Evolutionary conservation across 1,140 invertebrate genomes (phyloP), one percentile per base, ranked within the genome.

Genomic region (Zaprionus ghesquierei): DNA sequence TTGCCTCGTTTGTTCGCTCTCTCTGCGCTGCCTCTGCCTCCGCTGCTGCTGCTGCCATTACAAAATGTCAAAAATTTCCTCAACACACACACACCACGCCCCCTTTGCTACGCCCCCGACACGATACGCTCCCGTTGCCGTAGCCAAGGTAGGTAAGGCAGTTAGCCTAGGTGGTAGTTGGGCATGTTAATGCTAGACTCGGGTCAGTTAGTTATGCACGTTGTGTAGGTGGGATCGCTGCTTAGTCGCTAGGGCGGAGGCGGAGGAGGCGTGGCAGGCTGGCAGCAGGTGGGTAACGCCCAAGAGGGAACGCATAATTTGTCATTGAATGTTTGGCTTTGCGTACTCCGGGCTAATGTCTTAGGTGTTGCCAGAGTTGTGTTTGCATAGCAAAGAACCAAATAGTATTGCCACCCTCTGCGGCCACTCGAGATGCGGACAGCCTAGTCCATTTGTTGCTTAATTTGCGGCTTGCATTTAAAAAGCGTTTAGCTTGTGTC

Each of bases 311-410:
- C 80, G 77, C 81, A 89, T 76, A 89, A 89, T 89, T 89, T 89
- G 85, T 89, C 85, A 89, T 85, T 89, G 85, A 89, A 81, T 89
- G 85, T 85, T 87, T 89, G 85, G 68, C 50, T 78, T 77, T 29
- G 27, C 27, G 27, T 5, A 29, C 27, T 5, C 1, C 5, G 49
- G 53, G 62, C 41, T 90, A 86, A 78, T 77, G 75, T 86, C 69
- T 73, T 71, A 86, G 75, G 76, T 90, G 81, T 78, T 73, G 71
- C 58, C 69, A 41, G 13, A 29, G 3, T n/a, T 41, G 35, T 90
- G 74, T 87, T 77, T 68, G 63, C 56, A 38, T 77, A 71, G 64
- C 73, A 71, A 77, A 69, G 41, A 41, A 71, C 63, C 73, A 71
- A 80, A 69, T 49, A 41, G 33, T 63, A 38, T 38, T 54, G 46